A percentile compares a stretch with the other conserved stretches of the same genome.
Evolutionary conservation across 2,113 vertebrate genomes (phyloP).

Genomic region (Perccottus glenii): DNA sequence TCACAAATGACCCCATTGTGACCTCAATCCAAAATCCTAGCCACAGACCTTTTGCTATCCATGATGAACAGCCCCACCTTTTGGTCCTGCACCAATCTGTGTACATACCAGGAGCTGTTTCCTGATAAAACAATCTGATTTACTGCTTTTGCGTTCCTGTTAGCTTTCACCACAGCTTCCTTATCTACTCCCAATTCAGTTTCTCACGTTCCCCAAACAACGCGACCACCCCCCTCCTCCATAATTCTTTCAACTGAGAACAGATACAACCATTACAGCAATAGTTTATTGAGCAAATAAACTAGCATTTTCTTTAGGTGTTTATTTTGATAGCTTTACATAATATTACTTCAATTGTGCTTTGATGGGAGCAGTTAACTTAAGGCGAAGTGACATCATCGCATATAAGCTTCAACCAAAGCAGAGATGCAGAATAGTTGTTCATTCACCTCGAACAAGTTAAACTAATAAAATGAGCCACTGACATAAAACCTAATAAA

Average conservation of each 20-base stretch:
- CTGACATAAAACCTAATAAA: not conserved
- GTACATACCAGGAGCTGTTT: slow-evolving; percentile 19
- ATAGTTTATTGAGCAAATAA: too few species aligned
- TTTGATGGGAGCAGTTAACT: too few species aligned
- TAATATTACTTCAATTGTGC: too few species aligned
- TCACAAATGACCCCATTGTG: not conserved
- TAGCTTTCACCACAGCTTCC: not conserved
- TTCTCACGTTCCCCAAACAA: not conserved
- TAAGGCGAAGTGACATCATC: too few species aligned
- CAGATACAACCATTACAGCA: too few species aligned
- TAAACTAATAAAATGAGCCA: too few species aligned
- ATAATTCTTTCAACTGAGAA: not conserved
- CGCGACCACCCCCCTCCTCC: not conserved
- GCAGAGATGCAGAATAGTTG: too few species aligned
- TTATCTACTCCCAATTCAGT: not conserved
- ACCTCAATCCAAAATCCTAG: not conserved
- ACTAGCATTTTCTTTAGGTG: too few species aligned
- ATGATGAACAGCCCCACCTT: slow-evolving; percentile 5
- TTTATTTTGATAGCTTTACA: too few species aligned
- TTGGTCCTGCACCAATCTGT: not conserved
- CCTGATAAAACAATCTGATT: slow-evolving; percentile 4
- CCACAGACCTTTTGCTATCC: slow-evolving; percentile 5
- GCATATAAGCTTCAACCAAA: too few species aligned
- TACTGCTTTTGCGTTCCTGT: not conserved
- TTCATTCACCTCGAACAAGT: too few species aligned